Evolutionary conservation across 1,140 invertebrate species (phyloP).

Genomic region (Drosophila kurseongensis): DNA sequence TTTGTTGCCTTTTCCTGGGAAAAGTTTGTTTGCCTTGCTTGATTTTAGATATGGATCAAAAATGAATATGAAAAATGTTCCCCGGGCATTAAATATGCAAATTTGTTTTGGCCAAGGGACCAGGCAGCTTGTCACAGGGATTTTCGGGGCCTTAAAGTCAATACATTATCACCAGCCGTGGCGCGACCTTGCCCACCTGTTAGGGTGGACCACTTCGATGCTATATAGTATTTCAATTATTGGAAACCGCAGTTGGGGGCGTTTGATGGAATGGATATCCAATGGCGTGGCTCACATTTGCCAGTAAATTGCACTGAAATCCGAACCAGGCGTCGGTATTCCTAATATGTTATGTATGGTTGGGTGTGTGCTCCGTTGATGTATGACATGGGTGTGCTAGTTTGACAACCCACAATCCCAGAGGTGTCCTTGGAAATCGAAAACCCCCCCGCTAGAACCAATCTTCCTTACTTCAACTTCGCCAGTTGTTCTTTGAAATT

Average conservation of each 20-base stretch:
- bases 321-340: constrained; percentile 2
- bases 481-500: constrained; percentile 57
- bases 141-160: constrained; percentile 43
- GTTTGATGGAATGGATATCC: constrained; percentile 23
- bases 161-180: constrained; percentile 17
- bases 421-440: constrained; percentile 23
- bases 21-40: constrained; percentile 47
- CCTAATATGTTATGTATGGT: constrained; percentile 18
- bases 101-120: constrained; percentile 24
- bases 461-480: neutral
- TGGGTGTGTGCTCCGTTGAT: constrained; percentile 11
- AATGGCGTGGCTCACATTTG: constrained; percentile 25
- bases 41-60: constrained; percentile 64
- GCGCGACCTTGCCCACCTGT: constrained; percentile 18
- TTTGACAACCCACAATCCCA: constrained; percentile 24
- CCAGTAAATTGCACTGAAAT: constrained; percentile 50
- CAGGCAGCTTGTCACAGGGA: constrained; percentile 4
- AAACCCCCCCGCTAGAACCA: neutral
- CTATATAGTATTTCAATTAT: constrained; percentile 60
- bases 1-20: constrained; percentile 32
- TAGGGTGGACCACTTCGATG: constrained; percentile 21
- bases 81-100: constrained; percentile 68
- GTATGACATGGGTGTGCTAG: constrained; percentile 55
- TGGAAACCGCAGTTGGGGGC: constrained; percentile 9
- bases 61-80: constrained; percentile 60